Evolutionary conservation across 2,888 invertebrate species (phyloP).

Genomic region (Chaitophorus viminalis): DNA sequence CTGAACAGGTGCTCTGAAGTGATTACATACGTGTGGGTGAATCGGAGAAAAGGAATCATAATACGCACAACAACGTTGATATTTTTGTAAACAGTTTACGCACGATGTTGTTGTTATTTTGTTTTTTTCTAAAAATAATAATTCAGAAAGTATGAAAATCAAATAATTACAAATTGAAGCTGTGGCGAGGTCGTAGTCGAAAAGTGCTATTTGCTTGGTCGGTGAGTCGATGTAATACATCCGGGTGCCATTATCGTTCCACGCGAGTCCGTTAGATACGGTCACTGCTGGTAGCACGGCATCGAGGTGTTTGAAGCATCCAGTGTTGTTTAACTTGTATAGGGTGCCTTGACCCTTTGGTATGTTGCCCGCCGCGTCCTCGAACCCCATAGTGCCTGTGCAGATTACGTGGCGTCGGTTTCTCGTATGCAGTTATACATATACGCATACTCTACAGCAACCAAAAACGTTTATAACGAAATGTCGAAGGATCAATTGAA

Average conservation of each 20-base stretch:
- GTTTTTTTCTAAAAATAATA: no score
- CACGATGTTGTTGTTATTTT: no score
- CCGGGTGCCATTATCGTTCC: constrained; percentile 76
- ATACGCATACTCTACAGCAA: no score
- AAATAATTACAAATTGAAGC: constrained; percentile 65
- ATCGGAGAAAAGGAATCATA: no score
- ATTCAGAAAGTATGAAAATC: neutral
- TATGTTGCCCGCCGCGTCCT: constrained; percentile 68
- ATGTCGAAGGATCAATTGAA: no score
- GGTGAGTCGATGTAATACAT: constrained; percentile 84
- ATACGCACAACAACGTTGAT: no score
- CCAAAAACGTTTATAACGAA: no score
- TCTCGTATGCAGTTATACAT: no score
- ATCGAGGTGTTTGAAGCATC: constrained; percentile 63
- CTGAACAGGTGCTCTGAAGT: no score
- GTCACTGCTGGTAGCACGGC: constrained; percentile 69
- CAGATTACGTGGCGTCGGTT: no score
- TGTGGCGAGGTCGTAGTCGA: constrained; percentile 74
- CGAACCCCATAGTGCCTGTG: constrained; percentile 75
- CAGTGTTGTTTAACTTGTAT: constrained; percentile 70
- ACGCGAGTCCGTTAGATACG: constrained; percentile 82
- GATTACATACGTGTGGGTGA: no score
- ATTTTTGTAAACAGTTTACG: no score
- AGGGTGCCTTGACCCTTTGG: constrained; percentile 72
- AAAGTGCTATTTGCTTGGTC: constrained; percentile 75